Conservation (phyloP, 2,888 invertebrate genomes). For the Onthophagus sagittarius region DNA sequence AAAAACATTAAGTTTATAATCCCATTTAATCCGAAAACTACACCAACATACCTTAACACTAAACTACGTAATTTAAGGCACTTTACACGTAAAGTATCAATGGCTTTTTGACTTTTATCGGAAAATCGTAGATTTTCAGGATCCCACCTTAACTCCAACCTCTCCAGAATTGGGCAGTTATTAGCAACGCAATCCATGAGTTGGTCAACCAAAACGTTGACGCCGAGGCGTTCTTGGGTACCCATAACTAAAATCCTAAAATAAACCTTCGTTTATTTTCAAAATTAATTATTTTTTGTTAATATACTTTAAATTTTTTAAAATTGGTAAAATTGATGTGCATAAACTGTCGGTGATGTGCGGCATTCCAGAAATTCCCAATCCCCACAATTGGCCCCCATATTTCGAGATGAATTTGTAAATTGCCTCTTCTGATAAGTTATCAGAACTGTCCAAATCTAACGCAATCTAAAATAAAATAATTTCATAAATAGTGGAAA, state of each 20-base stretch:
- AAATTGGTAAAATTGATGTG: constrained; percentile 89
- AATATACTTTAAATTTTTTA: constrained; percentile 85
- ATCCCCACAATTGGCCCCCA: constrained; percentile 84
- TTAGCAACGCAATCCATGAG: constrained; percentile 96
- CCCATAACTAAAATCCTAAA: constrained; percentile 94
- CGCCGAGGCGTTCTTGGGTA: constrained; percentile 91
- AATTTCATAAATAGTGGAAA: neutral
- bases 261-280: neutral
- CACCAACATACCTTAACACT: constrained; percentile 71
- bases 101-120: constrained; percentile 99
- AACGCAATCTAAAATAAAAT: constrained; percentile 62
- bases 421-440: constrained; percentile 87
- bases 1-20: neutral
- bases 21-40: neutral
- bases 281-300: constrained; percentile 7
- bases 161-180: constrained; percentile 81
- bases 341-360: constrained; percentile 98
- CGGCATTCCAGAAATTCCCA: constrained; percentile 91
- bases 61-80: constrained; percentile 90
- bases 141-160: constrained; percentile 96
- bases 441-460: constrained; percentile 94
- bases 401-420: constrained; percentile 87
- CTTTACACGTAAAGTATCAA: constrained; percentile 93
- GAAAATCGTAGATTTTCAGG: constrained; percentile 97
- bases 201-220: constrained; percentile 97